phyloP scores from a whole-genome alignment of 1,140 invertebrate species.

The Trypoxylus dichotomus region DNA sequence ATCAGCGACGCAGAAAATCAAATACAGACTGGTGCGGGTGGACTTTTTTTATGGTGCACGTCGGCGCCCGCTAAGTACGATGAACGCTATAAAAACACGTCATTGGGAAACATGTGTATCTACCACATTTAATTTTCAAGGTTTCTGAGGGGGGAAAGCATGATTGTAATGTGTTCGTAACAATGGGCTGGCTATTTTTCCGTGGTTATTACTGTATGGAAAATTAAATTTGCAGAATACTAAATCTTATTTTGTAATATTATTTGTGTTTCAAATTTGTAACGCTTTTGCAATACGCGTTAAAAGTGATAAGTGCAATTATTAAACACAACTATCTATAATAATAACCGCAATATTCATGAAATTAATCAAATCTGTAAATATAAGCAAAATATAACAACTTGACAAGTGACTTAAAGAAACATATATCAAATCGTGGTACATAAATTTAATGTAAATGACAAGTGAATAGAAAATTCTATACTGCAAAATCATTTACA shows the following conservation, averaged over 20 bases:
- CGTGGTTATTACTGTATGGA: background rate
- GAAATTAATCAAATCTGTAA: no score
- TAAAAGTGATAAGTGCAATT: no score
- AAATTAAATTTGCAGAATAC: background rate
- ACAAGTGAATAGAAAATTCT: no score
- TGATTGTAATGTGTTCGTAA: background rate
- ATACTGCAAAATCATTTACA: no score
- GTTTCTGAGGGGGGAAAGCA: background rate
- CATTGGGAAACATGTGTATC: background rate
- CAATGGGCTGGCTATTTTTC: background rate
- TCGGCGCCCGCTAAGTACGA: background rate
- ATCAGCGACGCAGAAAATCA: constrained; percentile 23
- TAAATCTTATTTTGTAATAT: background rate
- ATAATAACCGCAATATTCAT: no score
- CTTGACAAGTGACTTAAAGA: no score
- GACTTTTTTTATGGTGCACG: background rate
- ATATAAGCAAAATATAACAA: no score
- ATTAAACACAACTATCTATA: no score
- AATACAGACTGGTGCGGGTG: background rate
- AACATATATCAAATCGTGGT: no score
- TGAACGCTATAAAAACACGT: background rate
- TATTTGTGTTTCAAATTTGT: background rate
- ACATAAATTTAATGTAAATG: no score
- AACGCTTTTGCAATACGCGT: background rate
- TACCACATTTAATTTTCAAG: constrained; percentile 2